Percentiles rank a stretch among this genome's conserved stretches.
Conservation (phyloP, 2,797 vertebrate genomes). For the Sebastes vulpes region DNA sequence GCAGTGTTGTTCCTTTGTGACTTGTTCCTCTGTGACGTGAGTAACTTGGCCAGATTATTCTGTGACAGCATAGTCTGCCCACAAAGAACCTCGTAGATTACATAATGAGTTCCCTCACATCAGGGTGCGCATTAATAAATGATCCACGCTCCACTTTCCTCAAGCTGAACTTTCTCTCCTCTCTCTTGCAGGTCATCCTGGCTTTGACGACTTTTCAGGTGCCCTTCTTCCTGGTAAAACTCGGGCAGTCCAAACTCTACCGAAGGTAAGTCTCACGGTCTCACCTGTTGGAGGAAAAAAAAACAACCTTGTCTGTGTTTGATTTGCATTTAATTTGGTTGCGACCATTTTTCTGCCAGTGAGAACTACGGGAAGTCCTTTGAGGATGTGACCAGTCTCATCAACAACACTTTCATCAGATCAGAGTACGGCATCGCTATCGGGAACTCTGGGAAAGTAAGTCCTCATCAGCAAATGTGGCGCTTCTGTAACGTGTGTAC, state of each 20-base stretch:
- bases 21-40: background rate
- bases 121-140: slow-evolving; percentile 5
- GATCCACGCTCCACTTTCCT: slow-evolving; percentile 7
- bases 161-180: slow-evolving; percentile 32
- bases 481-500: background rate
- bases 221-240: slow-evolving; percentile 90
- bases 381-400: slow-evolving; percentile 90
- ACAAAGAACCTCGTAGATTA: background rate
- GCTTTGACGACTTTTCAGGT: slow-evolving; percentile 94
- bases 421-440: slow-evolving; percentile 94
- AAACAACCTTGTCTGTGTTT: background rate
- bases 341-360: slow-evolving; percentile 72
- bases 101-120: slow-evolving; percentile 3
- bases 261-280: slow-evolving; percentile 85
- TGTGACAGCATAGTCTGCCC: background rate
- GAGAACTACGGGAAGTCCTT: slow-evolving; percentile 95
- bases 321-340: slow-evolving; percentile 35
- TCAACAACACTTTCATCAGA: slow-evolving; percentile 95
- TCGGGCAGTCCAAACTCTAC: slow-evolving; percentile 94
- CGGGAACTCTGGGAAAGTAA: slow-evolving; percentile 94
- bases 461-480: background rate
- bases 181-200: slow-evolving; percentile 88
- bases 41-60: background rate
- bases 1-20: background rate
- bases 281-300: background rate